phyloP scores from a whole-genome alignment of 1,140 invertebrate species.

The Apis laboriosa region DNA sequence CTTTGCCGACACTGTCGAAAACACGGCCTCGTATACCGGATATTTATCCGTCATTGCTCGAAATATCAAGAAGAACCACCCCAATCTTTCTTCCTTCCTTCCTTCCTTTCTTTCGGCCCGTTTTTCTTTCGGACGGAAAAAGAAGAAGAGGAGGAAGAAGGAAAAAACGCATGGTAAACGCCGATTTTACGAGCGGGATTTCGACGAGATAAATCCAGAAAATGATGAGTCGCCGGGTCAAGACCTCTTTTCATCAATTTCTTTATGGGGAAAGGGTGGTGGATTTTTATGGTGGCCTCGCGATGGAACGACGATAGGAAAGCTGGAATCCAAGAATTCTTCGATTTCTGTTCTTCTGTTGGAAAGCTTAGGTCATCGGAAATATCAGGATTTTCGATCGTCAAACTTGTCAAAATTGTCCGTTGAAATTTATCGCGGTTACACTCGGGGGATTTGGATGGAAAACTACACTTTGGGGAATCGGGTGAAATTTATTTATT shows the following conservation, averaged over 20 bases:
- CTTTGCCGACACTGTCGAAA: neutral
- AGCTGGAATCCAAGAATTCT: neutral
- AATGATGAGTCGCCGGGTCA: slow-evolving; percentile 31
- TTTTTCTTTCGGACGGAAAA: neutral
- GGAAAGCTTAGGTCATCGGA: neutral
- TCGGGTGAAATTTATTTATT: too few species aligned
- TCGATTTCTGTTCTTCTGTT: neutral
- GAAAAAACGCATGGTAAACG: neutral
- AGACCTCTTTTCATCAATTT: slow-evolving; percentile 33
- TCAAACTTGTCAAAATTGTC: neutral
- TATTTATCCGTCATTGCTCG: neutral
- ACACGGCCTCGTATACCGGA: too few species aligned
- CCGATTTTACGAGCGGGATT: too few species aligned
- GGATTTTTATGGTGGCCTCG: slow-evolving; percentile 3
- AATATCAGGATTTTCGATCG: neutral
- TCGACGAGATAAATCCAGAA: neutral
- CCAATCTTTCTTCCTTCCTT: too few species aligned
- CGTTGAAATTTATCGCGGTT: neutral
- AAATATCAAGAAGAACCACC: neutral
- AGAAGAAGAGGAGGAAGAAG: too few species aligned
- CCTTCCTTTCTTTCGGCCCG: too few species aligned
- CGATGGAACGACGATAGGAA: slow-evolving; percentile 20
- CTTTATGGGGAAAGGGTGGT: slow-evolving; percentile 4
- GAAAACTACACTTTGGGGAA: too few species aligned
- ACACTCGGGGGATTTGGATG: too few species aligned